Evolutionary conservation across 2,888 invertebrate genomes (phyloP), one percentile per base, ranked within the genome.

Genomic region (Hofmannophila pseudospretella): DNA sequence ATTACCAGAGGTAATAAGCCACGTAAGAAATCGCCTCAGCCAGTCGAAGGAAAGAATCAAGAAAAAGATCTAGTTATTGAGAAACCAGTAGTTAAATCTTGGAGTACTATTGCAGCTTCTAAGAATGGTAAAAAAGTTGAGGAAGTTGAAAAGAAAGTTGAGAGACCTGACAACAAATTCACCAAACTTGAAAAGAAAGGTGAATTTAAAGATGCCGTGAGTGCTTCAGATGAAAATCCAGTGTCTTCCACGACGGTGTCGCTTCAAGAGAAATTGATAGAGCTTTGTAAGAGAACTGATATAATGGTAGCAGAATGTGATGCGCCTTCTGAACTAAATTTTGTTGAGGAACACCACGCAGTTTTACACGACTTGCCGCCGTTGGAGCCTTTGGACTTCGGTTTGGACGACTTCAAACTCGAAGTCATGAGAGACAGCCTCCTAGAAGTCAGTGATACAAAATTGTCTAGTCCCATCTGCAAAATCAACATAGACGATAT

Each of bases 301-400:
- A 82, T 88, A 25, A 74, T 87, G 69, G 80, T 88, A 28, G 88
- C 86, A 1, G 72, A 85, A 44, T 88, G 88, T 38, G 88, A 84
- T 42, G 63, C 71, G 1, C 87, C 88, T 7, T 58, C 77, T 0
- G 82, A 81, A 37, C 58, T 87, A 7, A 78, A 76, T 45, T 87
- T 84, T 36, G 74, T 86, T 3, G 87, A 87, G 37, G 86, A 87
- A 56, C 85, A 87, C 44, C 84, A 86, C 45, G 67, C 75, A 1
- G 68, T 71, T 1, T 39, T 70, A n/a, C 53, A 61, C 0, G 82
- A 85, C 32, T 52, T 85, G 27, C 80, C 87, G 2, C 78, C 81
- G 1, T 53, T 84, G 14, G 81, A 82, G 44, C 66, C 69, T 19
- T 51, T 84, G 28, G 81, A 84, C 49, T 84, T 86, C 36, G 78